Conservation (phyloP, 2,888 invertebrate genomes). For the Cryptus viduatorius region DNA sequence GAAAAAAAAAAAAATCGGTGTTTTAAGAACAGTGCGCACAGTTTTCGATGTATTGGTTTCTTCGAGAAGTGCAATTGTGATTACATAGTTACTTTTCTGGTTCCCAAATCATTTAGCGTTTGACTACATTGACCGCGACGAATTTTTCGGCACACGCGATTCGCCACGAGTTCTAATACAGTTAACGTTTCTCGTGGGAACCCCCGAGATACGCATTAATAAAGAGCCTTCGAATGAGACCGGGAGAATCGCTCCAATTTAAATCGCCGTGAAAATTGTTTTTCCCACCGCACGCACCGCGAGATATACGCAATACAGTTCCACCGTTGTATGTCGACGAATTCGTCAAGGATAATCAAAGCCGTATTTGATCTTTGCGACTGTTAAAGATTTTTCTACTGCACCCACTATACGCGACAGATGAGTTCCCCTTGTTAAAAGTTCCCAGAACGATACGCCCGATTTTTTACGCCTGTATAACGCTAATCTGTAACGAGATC, state of each 20-base stretch:
- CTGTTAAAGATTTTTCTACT: conserved; percentile 55
- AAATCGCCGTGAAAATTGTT: conserved; percentile 84
- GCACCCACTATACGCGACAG: conserved; percentile 6
- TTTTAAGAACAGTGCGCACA: too few species aligned
- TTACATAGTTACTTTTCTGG: not conserved
- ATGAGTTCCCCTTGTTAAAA: conserved; percentile 52
- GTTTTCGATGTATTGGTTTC: not conserved
- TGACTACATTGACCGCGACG: conserved; percentile 76
- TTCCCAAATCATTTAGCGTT: conserved; percentile 83
- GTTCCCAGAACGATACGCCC: conserved; percentile 36
- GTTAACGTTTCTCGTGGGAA: conserved; percentile 81
- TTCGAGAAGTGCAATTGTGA: not conserved
- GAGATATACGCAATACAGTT: conserved; percentile 29
- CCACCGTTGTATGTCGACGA: conserved; percentile 54
- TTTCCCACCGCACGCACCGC: conserved; percentile 68
- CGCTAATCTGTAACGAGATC: conserved; percentile 19
- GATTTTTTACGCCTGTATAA: conserved; percentile 56
- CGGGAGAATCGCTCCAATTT: conserved; percentile 78
- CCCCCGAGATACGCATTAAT: conserved; percentile 61
- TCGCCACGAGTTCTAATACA: conserved; percentile 79
- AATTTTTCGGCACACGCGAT: conserved; percentile 81
- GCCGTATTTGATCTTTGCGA: conserved; percentile 66
- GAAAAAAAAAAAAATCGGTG: too few species aligned
- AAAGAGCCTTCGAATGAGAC: conserved; percentile 61
- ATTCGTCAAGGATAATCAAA: conserved; percentile 81